Base-by-base conservation (phyloP, 2,888 invertebrate genomes). In the Teleiodes luculella region DNA sequence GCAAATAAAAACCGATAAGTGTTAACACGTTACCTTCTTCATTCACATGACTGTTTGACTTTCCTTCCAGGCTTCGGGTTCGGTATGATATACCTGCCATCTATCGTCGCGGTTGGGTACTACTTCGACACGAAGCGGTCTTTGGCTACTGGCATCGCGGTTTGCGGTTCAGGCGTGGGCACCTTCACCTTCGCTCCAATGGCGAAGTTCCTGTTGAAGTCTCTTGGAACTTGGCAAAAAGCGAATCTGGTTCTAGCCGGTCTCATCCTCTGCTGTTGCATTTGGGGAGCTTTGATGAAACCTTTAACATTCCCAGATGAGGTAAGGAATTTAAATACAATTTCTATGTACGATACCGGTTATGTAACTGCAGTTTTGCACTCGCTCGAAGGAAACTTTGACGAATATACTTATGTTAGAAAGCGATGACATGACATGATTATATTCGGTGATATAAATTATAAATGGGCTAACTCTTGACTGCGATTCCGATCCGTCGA, bases 121-220 rank as follows among this genome's bases (percentile, higher is more conserved):
- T 99, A 99, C 90, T 99, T 99, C 81, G 98, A 99, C 82, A 95
- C 94, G 78, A 97, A 96, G 93, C 92, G 99, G 53, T 98, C 98
- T 0, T 81, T 99, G 53, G 99, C 99, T 0, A 98, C 98, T 0
- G 99, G 99, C 3, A 93, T 99, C 51, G 97, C 98, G 0, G 95
- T 99, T 5, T 98, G 98, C 73, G 99, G 99, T 14, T 98, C 98
- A 0, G 99, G 99, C 8, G 95, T 98, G 13, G 98, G 98, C n/a
- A 95, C 95, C 6, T 96, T 98, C 73, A 83, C 96, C 3, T 93
- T 98, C 74, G 95, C 97, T 0, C 97, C 97, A 0, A 80, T 98
- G 3, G 93, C 92, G 51, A 86, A 10, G 7, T 39, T 31, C 18
- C 31, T 51, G 13, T 20, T 51, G 3, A 51, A 13, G 0, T n/a